Conservation (phyloP, 2,797 vertebrate species). For the Bovichtus variegatus region DNA sequence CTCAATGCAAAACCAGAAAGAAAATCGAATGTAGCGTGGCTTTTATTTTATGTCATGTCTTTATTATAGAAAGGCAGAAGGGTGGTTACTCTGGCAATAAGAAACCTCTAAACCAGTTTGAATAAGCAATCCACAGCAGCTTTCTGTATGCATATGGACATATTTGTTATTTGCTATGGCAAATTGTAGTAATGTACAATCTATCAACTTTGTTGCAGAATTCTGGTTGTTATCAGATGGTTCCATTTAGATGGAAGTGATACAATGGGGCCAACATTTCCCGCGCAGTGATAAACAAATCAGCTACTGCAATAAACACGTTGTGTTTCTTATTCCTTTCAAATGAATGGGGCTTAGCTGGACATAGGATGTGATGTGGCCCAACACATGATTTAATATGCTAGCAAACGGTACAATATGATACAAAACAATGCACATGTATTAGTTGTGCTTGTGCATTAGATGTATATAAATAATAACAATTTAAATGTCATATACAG, state of each 20-base stretch:
- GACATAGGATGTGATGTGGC: not conserved
- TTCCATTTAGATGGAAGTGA: slow-evolving; percentile 44
- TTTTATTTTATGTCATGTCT: slow-evolving; percentile 34
- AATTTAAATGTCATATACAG: not conserved
- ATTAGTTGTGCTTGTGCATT: not conserved
- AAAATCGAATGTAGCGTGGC: slow-evolving; percentile 2
- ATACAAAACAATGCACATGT: not conserved
- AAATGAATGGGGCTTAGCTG: slow-evolving; percentile 10
- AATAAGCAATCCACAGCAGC: not conserved
- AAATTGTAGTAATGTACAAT: slow-evolving; percentile 36
- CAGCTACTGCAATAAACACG: slow-evolving; percentile 23
- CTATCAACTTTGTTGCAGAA: slow-evolving; percentile 23
- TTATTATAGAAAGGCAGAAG: slow-evolving; percentile 5
- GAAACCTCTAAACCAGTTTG: not conserved
- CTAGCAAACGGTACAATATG: not conserved
- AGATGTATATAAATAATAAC: not conserved
- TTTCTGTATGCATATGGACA: slow-evolving; percentile 22
- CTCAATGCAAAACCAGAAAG: slow-evolving; percentile 14
- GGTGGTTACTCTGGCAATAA: slow-evolving; percentile 7
- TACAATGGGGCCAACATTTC: slow-evolving; percentile 23
- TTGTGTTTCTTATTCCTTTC: not conserved
- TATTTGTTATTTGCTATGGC: slow-evolving; percentile 29
- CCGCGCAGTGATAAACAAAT: slow-evolving; percentile 37
- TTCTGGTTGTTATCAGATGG: slow-evolving; percentile 36
- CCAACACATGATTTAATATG: not conserved